Percentiles rank a stretch among this genome's conserved stretches.
phyloP scores from a whole-genome alignment of 1,140 invertebrate genomes.

The Lerema accius region DNA sequence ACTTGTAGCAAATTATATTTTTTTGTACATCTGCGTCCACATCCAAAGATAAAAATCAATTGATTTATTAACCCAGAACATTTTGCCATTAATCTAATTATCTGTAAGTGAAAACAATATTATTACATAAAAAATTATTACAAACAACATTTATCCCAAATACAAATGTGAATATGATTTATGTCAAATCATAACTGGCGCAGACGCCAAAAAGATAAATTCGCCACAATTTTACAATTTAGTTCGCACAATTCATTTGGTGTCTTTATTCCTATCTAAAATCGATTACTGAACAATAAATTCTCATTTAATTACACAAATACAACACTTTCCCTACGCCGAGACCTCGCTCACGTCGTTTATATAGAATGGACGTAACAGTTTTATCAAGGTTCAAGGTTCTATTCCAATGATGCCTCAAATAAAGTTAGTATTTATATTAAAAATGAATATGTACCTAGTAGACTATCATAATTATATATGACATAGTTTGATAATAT shows the following conservation, averaged over 20 bases:
- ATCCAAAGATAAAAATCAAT: no score
- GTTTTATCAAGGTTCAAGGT: conserved; percentile 8
- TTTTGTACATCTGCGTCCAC: neutral
- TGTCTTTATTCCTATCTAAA: conserved; percentile 45
- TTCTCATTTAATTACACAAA: conserved; percentile 41
- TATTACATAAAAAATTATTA: no score
- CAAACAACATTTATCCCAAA: no score
- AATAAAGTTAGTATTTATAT: conserved; percentile 10
- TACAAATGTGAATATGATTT: no score
- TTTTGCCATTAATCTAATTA: no score
- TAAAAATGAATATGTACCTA: neutral
- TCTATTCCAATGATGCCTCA: conserved; percentile 1
- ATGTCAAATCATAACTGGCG: neutral
- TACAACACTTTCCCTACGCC: conserved; percentile 33
- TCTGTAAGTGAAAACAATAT: no score
- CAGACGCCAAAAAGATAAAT: conserved; percentile 4
- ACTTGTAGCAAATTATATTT: conserved; percentile 12
- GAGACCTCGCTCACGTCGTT: conserved; percentile 33
- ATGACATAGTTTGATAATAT: neutral
- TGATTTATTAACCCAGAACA: no score
- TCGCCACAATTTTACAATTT: conserved; percentile 4
- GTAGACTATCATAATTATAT: neutral
- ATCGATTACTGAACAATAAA: conserved; percentile 41
- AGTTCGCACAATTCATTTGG: conserved; percentile 34
- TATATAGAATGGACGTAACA: conserved; percentile 36